Evolutionary conservation across 1,140 invertebrate genomes (phyloP), one percentile per base, ranked within the genome.

Genomic region (Chironomus tepperi): DNA sequence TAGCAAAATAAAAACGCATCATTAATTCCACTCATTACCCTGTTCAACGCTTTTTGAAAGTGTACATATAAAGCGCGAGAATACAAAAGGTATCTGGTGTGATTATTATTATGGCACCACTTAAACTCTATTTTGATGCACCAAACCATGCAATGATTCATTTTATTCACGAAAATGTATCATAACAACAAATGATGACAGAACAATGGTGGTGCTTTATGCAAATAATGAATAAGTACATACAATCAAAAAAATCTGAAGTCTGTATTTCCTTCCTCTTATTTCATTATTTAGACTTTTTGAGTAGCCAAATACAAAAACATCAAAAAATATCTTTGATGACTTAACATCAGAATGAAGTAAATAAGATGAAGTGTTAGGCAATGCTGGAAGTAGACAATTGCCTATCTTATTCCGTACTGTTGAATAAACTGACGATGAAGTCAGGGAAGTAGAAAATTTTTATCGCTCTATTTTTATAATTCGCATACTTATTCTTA

Each of bases 201-300:
- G 47, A 57, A 57, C 47, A 57, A 57, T 57, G 47, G 47, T 15
- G 10, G 47, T 57, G 47, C 47, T 57, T 57, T 57, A 57, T 57
- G 47, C 47, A 57, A 57, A 57, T 57, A n/a, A 57, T 47, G 8
- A 10, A 47, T 57, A n/a, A n/a, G 47, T 57, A n/a, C 43, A 47
- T 57, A n/a, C 47, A 57, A 57, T n/a, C 47, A n/a, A 3, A n/a
- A 15, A 5, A n/a, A 57, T 57, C n/a, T 57, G 12, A 57, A n/a
- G 47, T n/a, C 47, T n/a, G 47, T 57, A 57, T 15, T 57, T 57
- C 47, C 47, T 57, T 57, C 12, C 47, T 57, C 15, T 43, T 10
- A 43, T 43, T 43, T 47, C n/a, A n/a, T n/a, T n/a, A n/a, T n/a
- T n/a, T n/a, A 15, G n/a, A 57, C 10, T 57, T 57, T 12, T 12